Conservation (phyloP, 2,888 invertebrate genomes). For the Chloroclysta siterata region DNA sequence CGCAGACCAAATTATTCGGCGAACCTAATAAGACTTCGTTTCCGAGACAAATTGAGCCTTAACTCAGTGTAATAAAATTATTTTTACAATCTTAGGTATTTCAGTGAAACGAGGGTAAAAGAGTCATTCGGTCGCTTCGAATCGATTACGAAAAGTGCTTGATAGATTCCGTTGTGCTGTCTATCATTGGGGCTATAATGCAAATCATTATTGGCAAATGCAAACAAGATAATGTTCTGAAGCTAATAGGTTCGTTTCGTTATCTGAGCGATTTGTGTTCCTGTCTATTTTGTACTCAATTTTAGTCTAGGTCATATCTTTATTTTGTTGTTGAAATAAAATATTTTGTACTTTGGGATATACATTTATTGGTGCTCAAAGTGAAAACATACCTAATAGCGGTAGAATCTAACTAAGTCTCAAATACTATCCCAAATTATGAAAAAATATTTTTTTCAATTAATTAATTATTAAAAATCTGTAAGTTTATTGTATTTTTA, state of each 20-base stretch:
- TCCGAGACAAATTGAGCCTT: slow-evolving; percentile 4
- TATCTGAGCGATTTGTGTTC: slow-evolving; percentile 11
- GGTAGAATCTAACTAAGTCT: too few species aligned
- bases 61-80: slow-evolving; percentile 7
- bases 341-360: neutral
- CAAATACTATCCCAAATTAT: too few species aligned
- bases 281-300: slow-evolving; percentile 6
- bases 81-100: slow-evolving; percentile 6
- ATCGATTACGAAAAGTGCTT: slow-evolving; percentile 60
- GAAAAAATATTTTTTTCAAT: too few species aligned
- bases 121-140: slow-evolving; percentile 50
- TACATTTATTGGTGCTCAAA: too few species aligned
- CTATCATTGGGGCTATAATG: slow-evolving; percentile 47
- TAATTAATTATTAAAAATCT: too few species aligned
- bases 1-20: neutral
- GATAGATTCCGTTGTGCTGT: slow-evolving; percentile 49
- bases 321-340: neutral
- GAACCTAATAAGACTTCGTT: neutral
- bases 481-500: too few species aligned
- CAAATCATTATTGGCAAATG: slow-evolving; percentile 40
- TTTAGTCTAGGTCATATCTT: neutral
- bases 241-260: slow-evolving; percentile 11
- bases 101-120: slow-evolving; percentile 36
- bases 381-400: too few species aligned
- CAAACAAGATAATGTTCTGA: slow-evolving; percentile 29